These are phyloP conservation scores for Cyaniris semiargus DNA, from an alignment of 2,888 invertebrate species.

Conservation along the genomic window DNA sequence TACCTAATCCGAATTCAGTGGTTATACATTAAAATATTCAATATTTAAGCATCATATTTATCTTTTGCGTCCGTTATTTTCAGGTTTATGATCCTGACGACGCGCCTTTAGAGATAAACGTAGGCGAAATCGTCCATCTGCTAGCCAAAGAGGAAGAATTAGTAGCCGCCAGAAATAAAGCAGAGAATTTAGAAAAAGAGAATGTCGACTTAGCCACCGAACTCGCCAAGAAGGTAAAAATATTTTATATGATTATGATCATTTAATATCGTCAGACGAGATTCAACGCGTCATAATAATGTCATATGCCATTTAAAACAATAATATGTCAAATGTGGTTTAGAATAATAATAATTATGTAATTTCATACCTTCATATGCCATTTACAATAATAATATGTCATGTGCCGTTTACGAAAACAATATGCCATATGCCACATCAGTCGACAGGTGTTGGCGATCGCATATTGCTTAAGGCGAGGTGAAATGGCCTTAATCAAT, in stretches of 20 bases:
- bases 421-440: slow-evolving; percentile 2
- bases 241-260: not conserved
- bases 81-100: slow-evolving; percentile 89
- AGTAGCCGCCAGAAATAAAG: slow-evolving; percentile 91
- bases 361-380: not conserved
- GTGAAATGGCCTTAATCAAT: not conserved
- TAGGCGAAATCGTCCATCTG: slow-evolving; percentile 93
- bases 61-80: slow-evolving; percentile 41
- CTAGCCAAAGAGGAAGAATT: slow-evolving; percentile 96
- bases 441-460: slow-evolving; percentile 13
- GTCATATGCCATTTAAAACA: not conserved
- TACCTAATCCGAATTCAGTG: no score
- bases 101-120: slow-evolving; percentile 92
- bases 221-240: slow-evolving; percentile 87
- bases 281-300: slow-evolving; percentile 9
- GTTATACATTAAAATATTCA: no score
- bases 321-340: not conserved
- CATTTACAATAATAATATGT: not conserved
- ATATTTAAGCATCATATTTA: not conserved
- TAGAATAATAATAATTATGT: not conserved
- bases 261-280: not conserved
- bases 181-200: slow-evolving; percentile 93
- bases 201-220: slow-evolving; percentile 92
- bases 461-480: slow-evolving; percentile 15
- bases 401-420: not conserved